Base-by-base conservation (phyloP, 2,113 vertebrate species). In the Nerophis lumbriciformis region DNA sequence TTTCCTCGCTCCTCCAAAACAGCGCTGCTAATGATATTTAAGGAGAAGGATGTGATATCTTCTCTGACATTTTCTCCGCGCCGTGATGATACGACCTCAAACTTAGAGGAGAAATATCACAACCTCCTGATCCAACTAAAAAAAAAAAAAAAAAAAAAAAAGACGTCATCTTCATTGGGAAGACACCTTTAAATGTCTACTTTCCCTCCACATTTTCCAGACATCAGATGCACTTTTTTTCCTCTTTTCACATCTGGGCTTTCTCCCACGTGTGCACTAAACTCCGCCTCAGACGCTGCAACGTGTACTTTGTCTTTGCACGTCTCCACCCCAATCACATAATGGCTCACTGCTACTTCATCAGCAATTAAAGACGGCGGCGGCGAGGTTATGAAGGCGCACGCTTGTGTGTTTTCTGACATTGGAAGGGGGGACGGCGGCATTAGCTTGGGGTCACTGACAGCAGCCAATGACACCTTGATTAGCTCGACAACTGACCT, bases 111-210 rank as follows among this genome's bases (percentile, higher is more conserved):
- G 13, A 54, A 54, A 54, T 54, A 54, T 54, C 53, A 54, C 14
- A 28, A 14, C 28, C 13, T 54, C 28, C 13, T 54, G 36, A 36
- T 1, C 13, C 7, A 16, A 2, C 9, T 11, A 12, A 45, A n/a
- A 56, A 8, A n/a, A 39, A 8, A 56, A 8, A n/a, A 39, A 8
- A 56, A 53, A 53, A 14, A n/a, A 8, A 14, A 8, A 14, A 5
- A 13, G 52, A 11, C 21, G 8, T 53, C 28, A 28, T 15, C 37
- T 16, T 16, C 10, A 19, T 2, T 5, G 10, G 42, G 42, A 4
- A 42, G 54, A 56, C 54, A 56, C 54, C 54, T 56, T 42, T 56
- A 42, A 39, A 56, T 13, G 15, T 37, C 53, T 36, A 6, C 28
- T 9, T 42, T 42, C 39, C 3, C 39, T 42, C 2, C 1, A 3